Percentiles rank a stretch among this genome's conserved stretches.
Conservation (phyloP, 2,113 vertebrate genomes). For the Misgurnus mizolepis region DNA sequence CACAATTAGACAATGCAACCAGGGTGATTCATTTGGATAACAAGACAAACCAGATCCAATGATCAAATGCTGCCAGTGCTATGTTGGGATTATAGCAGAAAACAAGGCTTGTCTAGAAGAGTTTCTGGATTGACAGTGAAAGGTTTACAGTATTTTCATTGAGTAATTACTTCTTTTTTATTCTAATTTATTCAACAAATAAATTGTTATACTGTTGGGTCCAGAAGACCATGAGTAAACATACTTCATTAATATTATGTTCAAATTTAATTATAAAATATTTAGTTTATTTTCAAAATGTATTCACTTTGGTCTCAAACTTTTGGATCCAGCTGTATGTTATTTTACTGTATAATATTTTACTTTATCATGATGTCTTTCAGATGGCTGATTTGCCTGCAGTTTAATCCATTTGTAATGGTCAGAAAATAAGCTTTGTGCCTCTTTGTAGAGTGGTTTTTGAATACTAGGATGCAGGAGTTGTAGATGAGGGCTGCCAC, state of each 20-base stretch:
- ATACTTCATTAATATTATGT: too few relatives aligned
- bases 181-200: too few relatives aligned
- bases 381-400: too few relatives aligned
- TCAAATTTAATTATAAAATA: too few relatives aligned
- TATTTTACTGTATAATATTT: too few relatives aligned
- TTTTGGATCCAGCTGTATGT: too few relatives aligned
- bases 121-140: too few relatives aligned
- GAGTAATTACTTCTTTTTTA: not conserved
- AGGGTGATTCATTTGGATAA: constrained; percentile 17
- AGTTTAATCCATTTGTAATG: not conserved
- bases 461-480: constrained; percentile 6
- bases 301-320: too few relatives aligned
- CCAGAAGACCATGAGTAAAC: too few relatives aligned
- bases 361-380: not conserved
- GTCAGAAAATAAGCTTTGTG: not conserved
- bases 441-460: not conserved
- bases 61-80: constrained; percentile 20
- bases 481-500: not conserved
- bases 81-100: constrained; percentile 6
- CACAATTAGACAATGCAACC: constrained; percentile 22
- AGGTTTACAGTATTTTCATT: not conserved
- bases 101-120: constrained; percentile 17
- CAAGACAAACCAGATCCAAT: constrained; percentile 13
- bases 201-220: too few relatives aligned
- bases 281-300: too few relatives aligned